Evolutionary conservation across 2,888 invertebrate species (phyloP), one percentile per base, ranked within the genome.

Genomic region (Phoenoteleia sp.): DNA sequence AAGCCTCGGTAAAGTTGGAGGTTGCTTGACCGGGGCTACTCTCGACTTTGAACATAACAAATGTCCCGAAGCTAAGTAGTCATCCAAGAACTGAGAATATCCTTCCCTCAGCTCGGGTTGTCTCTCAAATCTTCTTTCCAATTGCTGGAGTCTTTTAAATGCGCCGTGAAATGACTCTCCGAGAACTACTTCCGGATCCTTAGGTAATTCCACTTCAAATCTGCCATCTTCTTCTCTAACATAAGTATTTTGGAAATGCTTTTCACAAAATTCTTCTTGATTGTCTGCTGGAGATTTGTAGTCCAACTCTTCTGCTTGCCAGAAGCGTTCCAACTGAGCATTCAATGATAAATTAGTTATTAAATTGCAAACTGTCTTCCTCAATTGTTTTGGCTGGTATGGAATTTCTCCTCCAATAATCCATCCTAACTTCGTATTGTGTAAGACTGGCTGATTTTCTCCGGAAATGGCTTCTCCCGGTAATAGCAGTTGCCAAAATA

Each of bases 41-140:
- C 80, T 54, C 4, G 87, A 85, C 29, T 86, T 86, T 0, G 85
- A 49, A 19, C 87, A 87, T 0, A 83, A 13, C 5, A 87, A n/a
- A n/a, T 86, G 86, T 52, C 62, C 62, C 11, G 49, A 27, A 3
- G 62, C 17, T 19, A 36, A 11, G 42, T 86, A 86, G 1, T 86
- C 81, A 9, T 69, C 25, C 74, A 81, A 71, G 49, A 84, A 81
- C 11, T 77, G 23, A 11, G 13, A 19, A 19, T 86, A 86, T 45
- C 60, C 45, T 21, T 45, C n/a, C 49, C 45, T 72, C n/a, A 86
- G n/a, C 7, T 54, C 17, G 13, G 76, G 52, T n/a, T 81, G 39
- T 27, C 27, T 58, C 2, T 39, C n/a, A 15, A 82, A 66, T 25
- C 76, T 58, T 15, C 71, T 33, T 36, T 86, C 81, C 13, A 64